Evolutionary conservation across 2,797 vertebrate genomes (phyloP), one percentile per base, ranked within the genome.

Genomic region (Pipistrellus nathusii): DNA sequence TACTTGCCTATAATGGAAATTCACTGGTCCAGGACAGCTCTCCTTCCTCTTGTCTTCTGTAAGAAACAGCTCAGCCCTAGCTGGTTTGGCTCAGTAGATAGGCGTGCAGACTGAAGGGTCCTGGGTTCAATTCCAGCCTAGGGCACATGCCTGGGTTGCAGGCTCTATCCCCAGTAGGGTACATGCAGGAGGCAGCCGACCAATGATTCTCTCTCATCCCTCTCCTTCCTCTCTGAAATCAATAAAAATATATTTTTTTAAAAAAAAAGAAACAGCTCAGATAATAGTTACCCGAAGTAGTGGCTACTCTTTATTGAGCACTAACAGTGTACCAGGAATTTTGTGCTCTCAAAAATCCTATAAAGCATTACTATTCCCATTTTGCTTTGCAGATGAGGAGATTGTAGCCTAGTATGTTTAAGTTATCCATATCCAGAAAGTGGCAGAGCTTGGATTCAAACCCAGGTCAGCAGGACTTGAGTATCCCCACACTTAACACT

Each of bases 381-480:
- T 64, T n/a, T 5, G 18, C 8, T 44, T 44, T 80, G 23, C 20
- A 25, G n/a, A 77, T 48, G 25, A 66, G 4, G n/a, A 57, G n/a
- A 73, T 18, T 38, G 8, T 1, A 55, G 27, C 5, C 7, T 7
- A 8, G 32, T 64, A 6, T 44, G n/a, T 77, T 46, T 35, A 73
- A 86, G 3, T 72, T 91, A 18, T 62, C 53, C n/a, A 32, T 6
- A 76, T 15, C 32, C 8, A 77, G 25, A 13, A 71, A 35, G 77
- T 64, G 62, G 48, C 27, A 88, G 77, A 95, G 38, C 57, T 88
- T 20, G 51, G 69, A 80, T 90, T 88, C 69, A 75, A 72, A 83
- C 38, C 59, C 57, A 32, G 55, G 51, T 48, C 23, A 25, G 48
- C 18, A 1, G 0, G 41, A 38, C 21, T 13, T 83, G n/a, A 20